Percentiles rank a stretch among this genome's conserved stretches.
Conservation (phyloP, 2,113 vertebrate species). For the Prinia subflava region DNA sequence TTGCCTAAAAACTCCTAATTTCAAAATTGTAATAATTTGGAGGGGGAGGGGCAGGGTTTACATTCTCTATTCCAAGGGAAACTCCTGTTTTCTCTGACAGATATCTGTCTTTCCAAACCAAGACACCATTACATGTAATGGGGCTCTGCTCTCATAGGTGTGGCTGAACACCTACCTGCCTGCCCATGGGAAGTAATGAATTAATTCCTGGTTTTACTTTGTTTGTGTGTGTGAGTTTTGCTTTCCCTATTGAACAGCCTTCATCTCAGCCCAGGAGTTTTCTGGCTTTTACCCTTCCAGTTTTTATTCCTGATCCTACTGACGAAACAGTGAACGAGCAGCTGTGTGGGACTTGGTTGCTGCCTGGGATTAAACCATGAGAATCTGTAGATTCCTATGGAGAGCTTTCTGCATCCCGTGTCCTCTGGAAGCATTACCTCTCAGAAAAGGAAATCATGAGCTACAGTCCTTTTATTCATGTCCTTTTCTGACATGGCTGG, state of each 20-base stretch:
- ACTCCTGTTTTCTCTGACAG: too few relatives aligned
- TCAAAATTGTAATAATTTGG: too few relatives aligned
- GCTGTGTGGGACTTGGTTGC: neutral
- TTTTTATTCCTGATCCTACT: neutral
- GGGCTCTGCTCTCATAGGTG: neutral
- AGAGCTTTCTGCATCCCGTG: neutral
- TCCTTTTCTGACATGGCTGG: neutral
- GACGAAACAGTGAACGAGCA: accelerated
- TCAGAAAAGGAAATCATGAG: accelerated
- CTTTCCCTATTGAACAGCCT: neutral
- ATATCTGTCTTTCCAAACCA: too few relatives aligned
- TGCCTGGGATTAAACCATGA: neutral
- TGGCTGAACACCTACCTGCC: neutral
- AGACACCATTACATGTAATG: too few relatives aligned
- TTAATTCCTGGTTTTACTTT: neutral
- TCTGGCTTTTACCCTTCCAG: neutral
- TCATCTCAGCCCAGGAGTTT: neutral
- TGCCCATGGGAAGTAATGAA: neutral
- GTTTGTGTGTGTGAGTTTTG: neutral
- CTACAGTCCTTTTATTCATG: neutral
- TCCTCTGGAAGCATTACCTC: neutral
- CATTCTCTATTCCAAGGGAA: too few relatives aligned
- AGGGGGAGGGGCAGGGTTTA: too few relatives aligned
- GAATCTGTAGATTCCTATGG: neutral
- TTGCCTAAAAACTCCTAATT: too few relatives aligned